These are phyloP conservation scores for Mastigias papua DNA, from an alignment of 30 jellyfish, hydroid and myxozoan genomes.

Conservation along the genomic window DNA sequence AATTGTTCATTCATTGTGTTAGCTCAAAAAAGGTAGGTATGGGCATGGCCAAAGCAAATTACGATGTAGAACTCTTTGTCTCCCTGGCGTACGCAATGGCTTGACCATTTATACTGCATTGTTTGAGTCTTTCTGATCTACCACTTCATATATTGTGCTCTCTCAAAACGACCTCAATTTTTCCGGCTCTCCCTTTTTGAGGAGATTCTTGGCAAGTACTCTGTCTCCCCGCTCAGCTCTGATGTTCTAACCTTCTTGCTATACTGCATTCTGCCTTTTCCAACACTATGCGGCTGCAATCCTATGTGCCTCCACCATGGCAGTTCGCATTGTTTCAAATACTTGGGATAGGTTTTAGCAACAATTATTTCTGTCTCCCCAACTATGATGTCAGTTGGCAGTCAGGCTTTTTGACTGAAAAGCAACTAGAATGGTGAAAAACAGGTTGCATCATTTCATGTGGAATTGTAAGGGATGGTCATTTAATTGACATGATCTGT, in stretches of 20 bases:
- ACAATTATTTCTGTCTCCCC: conserved; percentile 12
- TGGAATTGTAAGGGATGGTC: background rate
- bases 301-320: conserved; percentile 31
- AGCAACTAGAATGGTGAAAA: conserved; percentile 26
- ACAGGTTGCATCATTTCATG: conserved; percentile 7
- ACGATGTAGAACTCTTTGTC: conserved; percentile 19
- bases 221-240: conserved; percentile 31
- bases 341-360: conserved; percentile 2
- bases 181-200: conserved; percentile 6
- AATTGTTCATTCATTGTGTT: background rate
- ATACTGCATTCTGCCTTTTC: conserved; percentile 3
- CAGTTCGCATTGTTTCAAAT: conserved; percentile 5
- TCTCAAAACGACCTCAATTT: conserved; percentile 15
- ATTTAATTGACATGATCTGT: conserved; percentile 3
- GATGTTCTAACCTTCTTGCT: background rate
- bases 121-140: background rate
- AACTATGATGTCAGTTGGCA: conserved; percentile 31
- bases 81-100: background rate
- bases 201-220: conserved; percentile 4
- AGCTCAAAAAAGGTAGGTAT: background rate
- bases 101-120: conserved; percentile 13
- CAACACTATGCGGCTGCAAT: conserved; percentile 12
- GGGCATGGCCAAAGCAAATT: conserved; percentile 23
- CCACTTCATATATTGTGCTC: conserved; percentile 1
- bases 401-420: conserved; percentile 2